phyloP scores from a whole-genome alignment of 2,113 vertebrate genomes.

The Steatornis caripensis region DNA sequence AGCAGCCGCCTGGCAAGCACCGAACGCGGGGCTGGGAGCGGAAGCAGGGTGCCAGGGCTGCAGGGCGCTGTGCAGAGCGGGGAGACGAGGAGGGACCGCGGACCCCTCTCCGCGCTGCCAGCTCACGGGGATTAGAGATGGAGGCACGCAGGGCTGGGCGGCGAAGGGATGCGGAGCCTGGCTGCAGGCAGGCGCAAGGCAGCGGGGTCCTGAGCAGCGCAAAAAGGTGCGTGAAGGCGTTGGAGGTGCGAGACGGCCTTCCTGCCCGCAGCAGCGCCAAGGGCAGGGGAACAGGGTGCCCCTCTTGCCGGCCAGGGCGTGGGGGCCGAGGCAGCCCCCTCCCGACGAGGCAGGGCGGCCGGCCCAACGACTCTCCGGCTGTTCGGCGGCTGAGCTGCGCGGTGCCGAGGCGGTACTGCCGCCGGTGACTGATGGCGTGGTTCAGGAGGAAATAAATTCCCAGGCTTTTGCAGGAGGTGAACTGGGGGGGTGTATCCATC shows the following conservation, averaged over 20 bases:
- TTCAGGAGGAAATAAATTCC: conserved; percentile 69
- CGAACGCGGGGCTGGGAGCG: rapidly evolving
- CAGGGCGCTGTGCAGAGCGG: too few relatives aligned
- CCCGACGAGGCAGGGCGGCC: too few relatives aligned
- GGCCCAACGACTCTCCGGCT: too few relatives aligned
- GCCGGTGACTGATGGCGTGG: conserved; percentile 38
- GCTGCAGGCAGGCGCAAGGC: not conserved
- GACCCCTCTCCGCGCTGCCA: rapidly evolving
- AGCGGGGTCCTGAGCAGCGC: rapidly evolving
- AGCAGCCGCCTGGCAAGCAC: not conserved
- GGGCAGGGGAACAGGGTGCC: not conserved
- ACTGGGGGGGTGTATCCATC: conserved; percentile 59
- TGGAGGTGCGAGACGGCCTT: not conserved
- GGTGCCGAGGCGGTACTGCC: not conserved
- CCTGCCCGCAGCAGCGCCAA: rapidly evolving
- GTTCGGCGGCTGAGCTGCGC: too few relatives aligned
- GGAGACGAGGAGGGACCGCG: not conserved
- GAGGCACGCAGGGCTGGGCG: not conserved
- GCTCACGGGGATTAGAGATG: rapidly evolving
- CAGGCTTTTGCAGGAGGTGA: conserved; percentile 45
- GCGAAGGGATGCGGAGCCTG: not conserved
- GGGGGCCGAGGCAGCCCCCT: not conserved
- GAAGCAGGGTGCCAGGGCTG: not conserved
- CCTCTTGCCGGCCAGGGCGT: too few relatives aligned
- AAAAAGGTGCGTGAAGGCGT: rapidly evolving